Percentiles rank a stretch among this genome's conserved stretches.
Evolutionary conservation across 2,888 invertebrate species (phyloP).

Genomic region (Agonopterix arenella): DNA sequence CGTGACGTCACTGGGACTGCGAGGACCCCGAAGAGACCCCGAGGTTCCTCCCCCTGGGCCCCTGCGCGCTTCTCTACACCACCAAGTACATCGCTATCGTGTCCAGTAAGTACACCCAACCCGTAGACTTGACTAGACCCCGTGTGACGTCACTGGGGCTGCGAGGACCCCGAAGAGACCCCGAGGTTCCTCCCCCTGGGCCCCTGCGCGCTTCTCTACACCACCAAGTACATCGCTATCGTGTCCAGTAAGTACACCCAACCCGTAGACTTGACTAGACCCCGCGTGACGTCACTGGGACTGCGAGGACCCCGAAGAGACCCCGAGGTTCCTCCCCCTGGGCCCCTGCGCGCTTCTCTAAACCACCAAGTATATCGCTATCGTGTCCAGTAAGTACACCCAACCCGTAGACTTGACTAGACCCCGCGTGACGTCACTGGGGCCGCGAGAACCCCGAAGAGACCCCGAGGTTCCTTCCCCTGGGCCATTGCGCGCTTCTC

Average conservation of each 20-base stretch:
- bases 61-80: constrained; percentile 41
- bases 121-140: constrained; percentile 14
- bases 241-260: constrained; percentile 30
- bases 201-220: constrained; percentile 38
- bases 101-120: constrained; percentile 25
- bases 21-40: constrained; percentile 25
- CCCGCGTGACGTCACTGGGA: constrained; percentile 44
- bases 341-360: constrained; percentile 34
- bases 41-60: constrained; percentile 38
- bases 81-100: constrained; percentile 36
- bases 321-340: constrained; percentile 45
- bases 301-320: constrained; percentile 19
- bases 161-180: constrained; percentile 20
- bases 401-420: no score
- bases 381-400: no score
- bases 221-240: constrained; percentile 35
- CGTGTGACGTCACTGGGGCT: constrained; percentile 42
- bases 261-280: constrained; percentile 6
- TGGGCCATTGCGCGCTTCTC: no score
- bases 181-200: constrained; percentile 43
- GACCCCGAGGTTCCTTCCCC: no score
- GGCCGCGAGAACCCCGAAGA: no score
- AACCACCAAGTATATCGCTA: no score
- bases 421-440: no score
- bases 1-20: constrained; percentile 40